These are phyloP conservation scores for Arothron firmamentum DNA, from an alignment of 2,113 vertebrate genomes.

Conservation along the genomic window DNA sequence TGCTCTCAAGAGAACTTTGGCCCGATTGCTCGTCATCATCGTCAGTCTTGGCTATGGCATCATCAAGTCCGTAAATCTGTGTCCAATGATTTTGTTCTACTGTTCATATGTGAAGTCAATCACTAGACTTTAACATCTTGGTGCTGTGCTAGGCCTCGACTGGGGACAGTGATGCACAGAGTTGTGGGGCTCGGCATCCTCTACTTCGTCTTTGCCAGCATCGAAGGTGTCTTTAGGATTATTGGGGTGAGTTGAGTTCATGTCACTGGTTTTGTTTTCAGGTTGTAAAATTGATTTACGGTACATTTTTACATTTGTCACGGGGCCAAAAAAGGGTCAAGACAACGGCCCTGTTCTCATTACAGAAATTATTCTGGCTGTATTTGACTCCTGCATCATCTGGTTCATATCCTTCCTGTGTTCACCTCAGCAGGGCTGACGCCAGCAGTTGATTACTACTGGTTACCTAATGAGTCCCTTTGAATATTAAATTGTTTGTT, in stretches of 20 bases:
- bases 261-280: background rate
- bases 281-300: slow-evolving; percentile 6
- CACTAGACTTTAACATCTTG: background rate
- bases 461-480: background rate
- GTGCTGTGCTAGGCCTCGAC: slow-evolving; percentile 72
- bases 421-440: background rate
- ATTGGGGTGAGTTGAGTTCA: slow-evolving; percentile 76
- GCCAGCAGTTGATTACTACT: background rate
- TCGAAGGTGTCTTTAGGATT: slow-evolving; percentile 83
- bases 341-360: slow-evolving; percentile 76
- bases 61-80: slow-evolving; percentile 79
- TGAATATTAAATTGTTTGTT: background rate
- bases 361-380: slow-evolving; percentile 76
- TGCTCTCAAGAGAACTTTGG: slow-evolving; percentile 83
- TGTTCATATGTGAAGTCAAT: background rate
- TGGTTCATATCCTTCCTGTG: slow-evolving; percentile 87
- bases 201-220: slow-evolving; percentile 80
- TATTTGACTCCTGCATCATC: slow-evolving; percentile 79
- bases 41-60: slow-evolving; percentile 89
- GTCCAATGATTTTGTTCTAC: background rate
- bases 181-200: slow-evolving; percentile 83
- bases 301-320: slow-evolving; percentile 28
- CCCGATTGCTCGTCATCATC: slow-evolving; percentile 85
- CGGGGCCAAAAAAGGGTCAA: slow-evolving; percentile 65
- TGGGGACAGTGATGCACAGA: slow-evolving; percentile 85